Evolutionary conservation across 2,888 invertebrate species (phyloP).

Genomic region (Capitulum mitella): DNA sequence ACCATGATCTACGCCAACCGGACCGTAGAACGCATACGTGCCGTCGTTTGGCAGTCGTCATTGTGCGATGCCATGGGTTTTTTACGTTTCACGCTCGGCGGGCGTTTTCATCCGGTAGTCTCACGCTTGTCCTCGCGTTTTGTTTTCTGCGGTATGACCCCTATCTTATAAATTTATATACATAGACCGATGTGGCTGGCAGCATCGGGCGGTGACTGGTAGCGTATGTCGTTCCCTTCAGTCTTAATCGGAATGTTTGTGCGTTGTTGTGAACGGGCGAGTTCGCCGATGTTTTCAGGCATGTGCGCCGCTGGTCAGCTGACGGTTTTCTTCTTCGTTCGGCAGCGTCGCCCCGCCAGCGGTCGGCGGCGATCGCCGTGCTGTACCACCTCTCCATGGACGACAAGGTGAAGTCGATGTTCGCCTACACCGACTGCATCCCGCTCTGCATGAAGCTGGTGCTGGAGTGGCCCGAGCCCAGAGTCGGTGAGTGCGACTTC

Average conservation of each 20-base stretch:
- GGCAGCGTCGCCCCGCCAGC: conserved; percentile 38
- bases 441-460: conserved; percentile 65
- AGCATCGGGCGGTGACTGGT: too few species aligned
- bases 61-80: too few species aligned
- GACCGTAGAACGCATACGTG: too few species aligned
- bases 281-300: background rate
- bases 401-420: conserved; percentile 85
- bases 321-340: background rate
- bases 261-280: background rate
- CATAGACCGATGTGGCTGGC: too few species aligned
- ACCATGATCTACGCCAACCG: too few species aligned
- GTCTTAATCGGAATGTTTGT: background rate
- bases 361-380: conserved; percentile 40
- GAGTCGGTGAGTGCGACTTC: background rate
- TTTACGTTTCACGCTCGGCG: too few species aligned
- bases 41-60: too few species aligned
- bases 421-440: conserved; percentile 88
- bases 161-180: too few species aligned
- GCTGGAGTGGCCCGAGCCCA: conserved; percentile 43
- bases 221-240: background rate
- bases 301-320: too few species aligned
- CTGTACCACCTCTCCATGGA: conserved; percentile 93
- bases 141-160: too few species aligned
- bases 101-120: too few species aligned
- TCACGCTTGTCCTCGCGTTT: too few species aligned